Base-by-base conservation (phyloP, 2,888 invertebrate species). In the Neoitamus cyanurus region DNA sequence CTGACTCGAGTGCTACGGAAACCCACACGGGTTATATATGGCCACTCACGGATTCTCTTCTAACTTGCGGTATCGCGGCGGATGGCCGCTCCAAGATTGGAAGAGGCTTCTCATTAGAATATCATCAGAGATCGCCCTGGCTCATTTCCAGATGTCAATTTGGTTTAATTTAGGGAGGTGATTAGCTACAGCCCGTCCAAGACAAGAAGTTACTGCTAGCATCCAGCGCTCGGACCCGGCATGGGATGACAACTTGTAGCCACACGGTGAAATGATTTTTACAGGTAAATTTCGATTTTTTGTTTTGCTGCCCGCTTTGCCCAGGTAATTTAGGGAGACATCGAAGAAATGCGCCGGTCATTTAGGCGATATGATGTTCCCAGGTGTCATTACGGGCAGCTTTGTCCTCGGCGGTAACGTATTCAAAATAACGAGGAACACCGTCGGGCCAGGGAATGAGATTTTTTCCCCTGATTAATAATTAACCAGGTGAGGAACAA, bases 61-160 rank as follows among this genome's bases (percentile, higher is more conserved):
- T 46, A 28, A 46, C 20, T 11, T 42, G 28, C 30, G 42, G 9
- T 25, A 46, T 46, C 77, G 15, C 28, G 6, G 20, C 42, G 46
- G 28, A 58, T n/a, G n/a, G 73, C 75, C 75, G 25, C 42, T 5
- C 42, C 75, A 46, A 42, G 46, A 75, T 58, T 13, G 58, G 30
- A 78, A 58, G 48, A 42, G 11, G 34, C 31, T 78, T 25, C 69
- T 78, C 78, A 78, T 78, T 78, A 78, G 78, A 78, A 78, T 78
- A 78, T 42, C 75, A 42, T 46, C 78, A 78, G 77, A 78, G 77
- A 77, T 77, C 77, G 42, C 30, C 28, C 42, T 77, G 36, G 78
- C 48, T 78, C 78, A 78, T 78, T 78, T 58, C 78, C 78, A 78
- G 78, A 78, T 78, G 78, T 78, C 78, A 78, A 78, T 78, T 78